phyloP scores from a whole-genome alignment of 2,888 invertebrate species.

The Omphaloscelis lunosa region DNA sequence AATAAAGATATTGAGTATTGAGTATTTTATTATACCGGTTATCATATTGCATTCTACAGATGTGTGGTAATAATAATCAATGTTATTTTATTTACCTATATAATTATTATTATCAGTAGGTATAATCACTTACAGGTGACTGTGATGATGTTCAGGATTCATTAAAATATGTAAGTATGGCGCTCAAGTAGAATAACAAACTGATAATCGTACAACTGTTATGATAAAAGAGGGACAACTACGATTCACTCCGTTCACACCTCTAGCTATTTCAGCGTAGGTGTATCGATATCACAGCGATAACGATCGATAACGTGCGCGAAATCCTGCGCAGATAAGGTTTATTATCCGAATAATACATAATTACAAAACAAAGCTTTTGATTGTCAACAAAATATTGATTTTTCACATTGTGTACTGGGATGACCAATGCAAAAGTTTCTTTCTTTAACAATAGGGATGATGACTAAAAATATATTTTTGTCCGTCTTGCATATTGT shows the following conservation, averaged over 20 bases:
- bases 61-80: slow-evolving; percentile 37
- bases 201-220: slow-evolving; percentile 42
- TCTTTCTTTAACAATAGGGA: not conserved
- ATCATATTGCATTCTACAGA: slow-evolving; percentile 10
- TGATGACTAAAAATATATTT: too few species aligned
- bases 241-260: slow-evolving; percentile 23
- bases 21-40: too few species aligned
- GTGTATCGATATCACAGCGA: slow-evolving; percentile 47
- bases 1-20: too few species aligned
- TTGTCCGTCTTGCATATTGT: too few species aligned
- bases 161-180: slow-evolving; percentile 39
- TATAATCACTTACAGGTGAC: slow-evolving; percentile 24
- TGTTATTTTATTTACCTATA: slow-evolving; percentile 24
- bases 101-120: slow-evolving; percentile 17
- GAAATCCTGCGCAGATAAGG: slow-evolving; percentile 47
- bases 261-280: slow-evolving; percentile 47
- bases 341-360: slow-evolving; percentile 52
- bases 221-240: slow-evolving; percentile 45
- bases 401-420: slow-evolving; percentile 17
- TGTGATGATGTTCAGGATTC: slow-evolving; percentile 37
- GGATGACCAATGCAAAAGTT: not conserved
- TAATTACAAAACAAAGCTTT: slow-evolving; percentile 54
- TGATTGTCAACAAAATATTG: slow-evolving; percentile 42
- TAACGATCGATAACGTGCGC: slow-evolving; percentile 51
- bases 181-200: slow-evolving; percentile 40